These are phyloP conservation scores for Sakesphorus luctuosus DNA, from an alignment of 2,113 vertebrate genomes.

Conservation along the genomic window DNA sequence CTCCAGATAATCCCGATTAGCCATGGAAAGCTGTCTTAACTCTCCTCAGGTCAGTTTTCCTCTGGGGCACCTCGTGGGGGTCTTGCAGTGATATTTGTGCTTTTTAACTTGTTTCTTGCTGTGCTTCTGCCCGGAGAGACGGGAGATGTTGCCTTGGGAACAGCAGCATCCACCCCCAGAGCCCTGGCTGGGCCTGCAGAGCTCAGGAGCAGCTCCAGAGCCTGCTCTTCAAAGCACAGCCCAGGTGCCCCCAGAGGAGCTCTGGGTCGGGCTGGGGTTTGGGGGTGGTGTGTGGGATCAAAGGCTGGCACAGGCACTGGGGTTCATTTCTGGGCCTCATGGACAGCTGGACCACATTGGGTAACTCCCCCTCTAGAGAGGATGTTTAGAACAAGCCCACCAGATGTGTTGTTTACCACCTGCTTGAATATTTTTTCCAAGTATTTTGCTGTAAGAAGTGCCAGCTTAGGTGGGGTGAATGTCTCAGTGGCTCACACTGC, in stretches of 20 bases:
- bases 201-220: neutral
- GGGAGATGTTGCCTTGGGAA: neutral
- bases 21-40: slow-evolving; percentile 36
- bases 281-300: neutral
- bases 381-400: neutral
- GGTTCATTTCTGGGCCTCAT: accelerated
- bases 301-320: neutral
- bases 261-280: neutral
- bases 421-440: neutral
- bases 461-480: neutral
- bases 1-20: slow-evolving; percentile 61
- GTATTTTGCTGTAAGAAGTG: neutral
- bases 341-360: neutral
- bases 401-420: neutral
- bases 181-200: neutral
- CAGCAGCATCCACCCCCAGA: neutral
- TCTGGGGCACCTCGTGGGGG: neutral
- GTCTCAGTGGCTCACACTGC: neutral
- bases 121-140: neutral
- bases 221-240: neutral
- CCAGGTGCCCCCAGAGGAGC: neutral
- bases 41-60: neutral
- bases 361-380: neutral
- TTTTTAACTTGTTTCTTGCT: neutral
- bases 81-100: neutral